Evolutionary conservation across 2,113 vertebrate species (phyloP).

Genomic region (Andinoacara biseriatus): DNA sequence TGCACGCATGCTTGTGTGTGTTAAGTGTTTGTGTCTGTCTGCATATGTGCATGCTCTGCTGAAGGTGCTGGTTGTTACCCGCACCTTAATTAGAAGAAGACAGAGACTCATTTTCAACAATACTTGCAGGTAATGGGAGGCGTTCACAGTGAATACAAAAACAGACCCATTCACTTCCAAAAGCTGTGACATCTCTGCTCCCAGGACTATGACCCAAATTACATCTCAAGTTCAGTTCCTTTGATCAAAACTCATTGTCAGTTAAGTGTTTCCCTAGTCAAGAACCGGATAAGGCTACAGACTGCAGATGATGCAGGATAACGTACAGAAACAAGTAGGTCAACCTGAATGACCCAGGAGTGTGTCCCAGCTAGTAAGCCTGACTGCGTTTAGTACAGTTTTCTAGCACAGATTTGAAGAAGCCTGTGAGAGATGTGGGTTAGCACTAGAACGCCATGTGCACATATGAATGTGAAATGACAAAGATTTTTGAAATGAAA

Average conservation of each 20-base stretch:
- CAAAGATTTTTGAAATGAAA: conserved; percentile 66
- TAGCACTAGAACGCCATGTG: conserved; percentile 55
- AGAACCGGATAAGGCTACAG: not conserved
- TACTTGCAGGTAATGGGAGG: conserved; percentile 66
- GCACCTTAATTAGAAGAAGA: conserved; percentile 79
- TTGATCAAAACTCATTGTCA: conserved; percentile 25
- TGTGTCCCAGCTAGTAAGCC: conserved; percentile 19
- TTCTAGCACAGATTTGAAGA: conserved; percentile 31
- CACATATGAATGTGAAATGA: conserved; percentile 57
- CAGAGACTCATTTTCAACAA: conserved; percentile 70
- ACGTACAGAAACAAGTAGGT: conserved; percentile 51
- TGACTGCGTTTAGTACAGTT: conserved; percentile 14
- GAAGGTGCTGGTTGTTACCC: conserved; percentile 74
- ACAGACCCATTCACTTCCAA: conserved; percentile 46
- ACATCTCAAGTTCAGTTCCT: conserved; percentile 27
- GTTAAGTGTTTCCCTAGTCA: not conserved
- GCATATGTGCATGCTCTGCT: conserved; percentile 70
- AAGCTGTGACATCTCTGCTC: conserved; percentile 9
- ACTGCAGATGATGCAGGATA: conserved; percentile 1
- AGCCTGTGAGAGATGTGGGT: conserved; percentile 53
- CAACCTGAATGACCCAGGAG: conserved; percentile 37
- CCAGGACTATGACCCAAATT: conserved; percentile 43
- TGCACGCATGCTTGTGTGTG: not conserved
- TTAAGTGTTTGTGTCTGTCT: conserved; percentile 55
- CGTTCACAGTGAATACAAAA: conserved; percentile 49